Percentiles rank a stretch among this genome's conserved stretches.
Evolutionary conservation across 1,140 invertebrate species (phyloP).

Genomic region (Drosophila carrolli): DNA sequence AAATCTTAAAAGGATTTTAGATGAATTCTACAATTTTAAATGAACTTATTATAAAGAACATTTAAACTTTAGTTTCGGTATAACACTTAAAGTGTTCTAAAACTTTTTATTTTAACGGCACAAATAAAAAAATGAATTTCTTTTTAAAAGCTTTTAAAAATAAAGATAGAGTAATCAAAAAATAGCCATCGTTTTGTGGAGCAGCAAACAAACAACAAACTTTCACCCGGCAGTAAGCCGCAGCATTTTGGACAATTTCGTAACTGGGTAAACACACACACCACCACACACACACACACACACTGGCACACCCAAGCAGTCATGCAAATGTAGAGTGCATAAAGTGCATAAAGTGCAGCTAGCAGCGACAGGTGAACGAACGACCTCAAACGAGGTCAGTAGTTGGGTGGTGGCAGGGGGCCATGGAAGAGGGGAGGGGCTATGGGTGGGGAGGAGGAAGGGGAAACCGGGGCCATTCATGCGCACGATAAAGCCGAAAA

Average conservation of each 20-base stretch:
- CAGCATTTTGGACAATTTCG: slow-evolving; percentile 82
- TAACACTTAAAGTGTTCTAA: too few species aligned
- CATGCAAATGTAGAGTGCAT: slow-evolving; percentile 79
- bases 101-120: too few species aligned
- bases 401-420: slow-evolving; percentile 18
- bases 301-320: slow-evolving; percentile 35
- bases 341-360: slow-evolving; percentile 76
- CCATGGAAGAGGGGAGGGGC: slow-evolving; percentile 5
- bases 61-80: too few species aligned
- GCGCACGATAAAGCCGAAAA: slow-evolving; percentile 77
- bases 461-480: slow-evolving; percentile 58
- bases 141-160: too few species aligned
- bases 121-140: too few species aligned
- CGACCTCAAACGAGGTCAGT: slow-evolving; percentile 83
- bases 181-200: slow-evolving; percentile 16
- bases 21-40: too few species aligned
- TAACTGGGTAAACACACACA: slow-evolving; percentile 76
- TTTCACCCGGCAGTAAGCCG: slow-evolving; percentile 78
- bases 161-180: too few species aligned
- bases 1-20: too few species aligned
- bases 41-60: too few species aligned
- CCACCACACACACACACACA: slow-evolving; percentile 24
- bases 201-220: slow-evolving; percentile 65
- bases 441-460: neutral
- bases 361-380: slow-evolving; percentile 81